Base-by-base conservation (phyloP, 2,113 vertebrate species). In the Poecilia latipinna region DNA sequence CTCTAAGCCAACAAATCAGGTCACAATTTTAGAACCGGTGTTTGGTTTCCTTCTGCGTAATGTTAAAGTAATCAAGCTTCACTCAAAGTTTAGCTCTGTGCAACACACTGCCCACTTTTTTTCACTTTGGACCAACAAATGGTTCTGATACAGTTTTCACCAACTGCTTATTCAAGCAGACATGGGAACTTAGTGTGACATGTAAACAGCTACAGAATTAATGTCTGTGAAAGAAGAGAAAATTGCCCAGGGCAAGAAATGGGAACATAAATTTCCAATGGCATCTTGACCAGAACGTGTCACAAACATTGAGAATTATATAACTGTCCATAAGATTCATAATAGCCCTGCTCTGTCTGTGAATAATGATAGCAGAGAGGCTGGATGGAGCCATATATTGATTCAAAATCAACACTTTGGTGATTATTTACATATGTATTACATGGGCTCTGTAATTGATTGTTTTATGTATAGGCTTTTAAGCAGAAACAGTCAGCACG, bases 171-270 rank as follows among this genome's bases (percentile, higher is more conserved):
- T 67, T 78, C 80, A 82, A 28, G 39, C 68, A 13, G 77, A 62
- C 79, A 70, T 82, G 82, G 83, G 85, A 90, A 84, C 74, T 78
- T 61, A 61, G 68, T 44, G 7, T 42, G 37, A 15, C 72, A 48
- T 8, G 77, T 84, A 87, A 86, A 85, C 83, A 88, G 63, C 62
- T 57, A 64, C 33, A 31, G 65, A 80, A 74, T 5, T 33, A 73
- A 42, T 12, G 51, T 31, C 60, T 22, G 71, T 68, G 68, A 70
- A 61, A 64, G 31, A 65, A 12, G 80, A 64, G 67, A 76, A 63
- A 72, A 79, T 19, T 24, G 67, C 83, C 37, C 22, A 0, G n/a
- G 74, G 84, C 71, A 61, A 65, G 12, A 77, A 57, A 19, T 54
- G 26, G 75, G 70, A 79, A 82, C 74, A 68, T 33, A 72, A 79